phyloP scores from a whole-genome alignment of 2,797 vertebrate genomes.

The Dendrocincla fuliginosa region DNA sequence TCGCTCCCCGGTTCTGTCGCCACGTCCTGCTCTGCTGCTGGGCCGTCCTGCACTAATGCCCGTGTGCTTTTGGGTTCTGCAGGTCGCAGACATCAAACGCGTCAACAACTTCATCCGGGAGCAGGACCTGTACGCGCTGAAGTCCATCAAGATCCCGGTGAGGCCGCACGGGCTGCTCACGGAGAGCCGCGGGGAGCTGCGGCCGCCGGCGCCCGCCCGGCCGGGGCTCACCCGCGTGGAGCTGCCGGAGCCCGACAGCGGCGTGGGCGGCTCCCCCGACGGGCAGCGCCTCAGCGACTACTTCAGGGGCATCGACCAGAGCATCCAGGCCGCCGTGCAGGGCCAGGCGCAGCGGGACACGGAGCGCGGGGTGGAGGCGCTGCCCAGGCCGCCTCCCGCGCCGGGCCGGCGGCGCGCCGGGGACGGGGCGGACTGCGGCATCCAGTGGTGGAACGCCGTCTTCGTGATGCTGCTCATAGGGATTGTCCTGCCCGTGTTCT shows the following conservation, averaged over 20 bases:
- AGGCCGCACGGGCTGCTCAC: constrained; percentile 86
- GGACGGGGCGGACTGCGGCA: constrained; percentile 87
- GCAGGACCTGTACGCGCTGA: constrained; percentile 92
- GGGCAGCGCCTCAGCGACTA: constrained; percentile 78
- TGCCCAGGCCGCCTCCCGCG: not conserved
- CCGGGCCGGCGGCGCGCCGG: not conserved
- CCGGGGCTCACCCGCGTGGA: not conserved
- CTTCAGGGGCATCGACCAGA: constrained; percentile 86
- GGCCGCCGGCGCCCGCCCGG: not conserved
- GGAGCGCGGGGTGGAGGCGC: not conserved
- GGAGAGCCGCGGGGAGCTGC: constrained; percentile 69
- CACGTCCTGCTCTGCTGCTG: not conserved
- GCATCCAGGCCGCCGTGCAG: constrained; percentile 83
- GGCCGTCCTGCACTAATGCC: not conserved
- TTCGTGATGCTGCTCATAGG: constrained; percentile 91
- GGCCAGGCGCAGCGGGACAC: constrained; percentile 65
- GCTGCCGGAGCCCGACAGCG: not conserved
- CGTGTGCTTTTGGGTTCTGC: constrained; percentile 29
- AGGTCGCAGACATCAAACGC: constrained; percentile 94
- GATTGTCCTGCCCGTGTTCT: constrained; percentile 90
- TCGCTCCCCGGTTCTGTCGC: not conserved
- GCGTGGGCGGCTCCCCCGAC: not conserved
- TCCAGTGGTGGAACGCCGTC: constrained; percentile 95
- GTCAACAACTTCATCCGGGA: constrained; percentile 92
- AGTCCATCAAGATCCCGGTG: constrained; percentile 91